A percentile compares a stretch with the other conserved stretches of the same genome.
Conservation (phyloP, 2,797 vertebrate genomes). For the Euthynnus affinis region DNA sequence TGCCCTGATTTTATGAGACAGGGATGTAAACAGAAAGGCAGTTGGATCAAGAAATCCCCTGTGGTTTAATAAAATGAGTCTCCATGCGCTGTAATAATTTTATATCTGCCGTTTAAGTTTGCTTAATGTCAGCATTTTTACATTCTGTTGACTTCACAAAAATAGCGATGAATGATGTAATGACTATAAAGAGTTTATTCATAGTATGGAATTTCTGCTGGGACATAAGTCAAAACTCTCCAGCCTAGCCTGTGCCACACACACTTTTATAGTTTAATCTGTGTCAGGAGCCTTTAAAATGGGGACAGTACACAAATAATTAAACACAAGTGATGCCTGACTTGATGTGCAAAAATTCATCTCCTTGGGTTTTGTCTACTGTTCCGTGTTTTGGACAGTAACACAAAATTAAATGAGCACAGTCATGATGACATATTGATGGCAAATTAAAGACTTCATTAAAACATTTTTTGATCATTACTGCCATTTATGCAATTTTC, state of each 20-base stretch:
- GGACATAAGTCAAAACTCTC: background rate
- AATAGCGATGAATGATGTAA: background rate
- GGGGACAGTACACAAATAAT: background rate
- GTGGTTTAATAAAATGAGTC: conserved; percentile 22
- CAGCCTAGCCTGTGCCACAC: too few relatives aligned
- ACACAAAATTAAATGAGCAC: too few relatives aligned
- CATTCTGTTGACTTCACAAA: background rate
- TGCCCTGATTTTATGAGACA: conserved; percentile 29
- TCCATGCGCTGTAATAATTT: conserved; percentile 4
- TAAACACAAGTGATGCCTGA: background rate
- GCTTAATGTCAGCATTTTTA: conserved; percentile 21
- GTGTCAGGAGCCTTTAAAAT: background rate
- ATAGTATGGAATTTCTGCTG: background rate
- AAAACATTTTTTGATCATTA: background rate
- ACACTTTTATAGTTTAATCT: too few relatives aligned
- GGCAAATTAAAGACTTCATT: too few relatives aligned
- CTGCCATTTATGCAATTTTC: background rate
- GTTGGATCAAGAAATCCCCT: background rate
- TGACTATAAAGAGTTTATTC: background rate
- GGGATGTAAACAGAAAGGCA: conserved; percentile 14
- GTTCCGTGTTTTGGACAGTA: background rate
- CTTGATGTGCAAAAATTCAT: background rate
- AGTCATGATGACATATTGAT: too few relatives aligned
- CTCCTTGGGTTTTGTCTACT: background rate
- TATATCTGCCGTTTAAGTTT: conserved; percentile 16